Evolutionary conservation across 2,113 vertebrate species (phyloP).

Genomic region (Xenus cinereus): DNA sequence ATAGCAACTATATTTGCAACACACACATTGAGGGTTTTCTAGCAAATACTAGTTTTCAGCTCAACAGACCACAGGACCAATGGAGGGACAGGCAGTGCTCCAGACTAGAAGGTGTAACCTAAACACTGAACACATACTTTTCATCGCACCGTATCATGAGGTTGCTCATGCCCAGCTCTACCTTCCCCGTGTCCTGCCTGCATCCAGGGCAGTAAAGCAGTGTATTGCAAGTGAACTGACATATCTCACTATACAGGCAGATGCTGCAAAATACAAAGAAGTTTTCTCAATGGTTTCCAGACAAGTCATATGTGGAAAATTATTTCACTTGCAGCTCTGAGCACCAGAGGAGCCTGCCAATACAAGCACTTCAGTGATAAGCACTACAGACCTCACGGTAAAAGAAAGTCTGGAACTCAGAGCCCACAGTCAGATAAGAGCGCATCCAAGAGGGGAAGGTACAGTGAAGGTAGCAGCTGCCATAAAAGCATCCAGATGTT

Average conservation of each 20-base stretch:
- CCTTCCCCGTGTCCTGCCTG: not conserved
- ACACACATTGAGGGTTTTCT: not conserved
- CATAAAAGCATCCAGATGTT: not conserved
- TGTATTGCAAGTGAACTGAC: not conserved
- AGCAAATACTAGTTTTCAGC: not conserved
- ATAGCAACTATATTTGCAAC: not conserved
- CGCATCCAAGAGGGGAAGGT: not conserved
- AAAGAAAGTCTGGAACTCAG: not conserved
- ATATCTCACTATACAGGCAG: not conserved
- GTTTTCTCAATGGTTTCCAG: not conserved
- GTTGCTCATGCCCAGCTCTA: not conserved
- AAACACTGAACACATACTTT: not conserved
- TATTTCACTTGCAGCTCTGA: not conserved
- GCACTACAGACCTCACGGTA: not conserved
- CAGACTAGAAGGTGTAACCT: not conserved
- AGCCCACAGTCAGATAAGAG: not conserved
- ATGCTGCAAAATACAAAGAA: not conserved
- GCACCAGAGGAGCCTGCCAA: not conserved
- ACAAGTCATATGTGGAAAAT: not conserved
- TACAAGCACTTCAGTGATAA: not conserved
- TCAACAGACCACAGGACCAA: not conserved
- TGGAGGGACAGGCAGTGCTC: not conserved
- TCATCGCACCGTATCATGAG: not conserved
- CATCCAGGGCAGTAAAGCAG: not conserved
- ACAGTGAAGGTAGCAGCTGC: not conserved